Evolutionary conservation across 2,113 vertebrate genomes (phyloP), one percentile per base, ranked within the genome.

Genomic region (Oryzias woworae): DNA sequence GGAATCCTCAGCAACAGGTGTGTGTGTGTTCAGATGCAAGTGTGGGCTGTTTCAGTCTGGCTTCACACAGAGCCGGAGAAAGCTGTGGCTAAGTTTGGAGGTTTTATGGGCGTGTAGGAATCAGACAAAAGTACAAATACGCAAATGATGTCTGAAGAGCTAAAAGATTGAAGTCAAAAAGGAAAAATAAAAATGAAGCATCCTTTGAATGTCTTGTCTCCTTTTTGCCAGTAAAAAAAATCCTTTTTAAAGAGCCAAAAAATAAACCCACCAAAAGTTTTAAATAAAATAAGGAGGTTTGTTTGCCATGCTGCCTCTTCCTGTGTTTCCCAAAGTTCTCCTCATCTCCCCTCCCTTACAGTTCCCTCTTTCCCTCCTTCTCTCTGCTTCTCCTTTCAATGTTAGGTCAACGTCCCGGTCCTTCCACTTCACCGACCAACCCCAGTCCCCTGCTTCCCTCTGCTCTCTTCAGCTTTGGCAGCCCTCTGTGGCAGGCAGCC

Each of bases 1-100:
- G 71, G 61, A 81, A 77, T 73, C 83, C 82, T 85, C 55, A 26
- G 67, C 80, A 77, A 80, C 75, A 84, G 81, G 86, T 83, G 75
- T 88, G 80, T 55, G 53, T 58, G 48, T 52, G 62, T 53, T 18
- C 59, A 16, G 36, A 26, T 58, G 64, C 66, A 69, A 69, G 14
- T 63, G 41, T 51, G 43, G 60, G 58, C 78, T 66, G 60, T 75
- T 4, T 72, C 16, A 68, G 77, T 77, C 59, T 63, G 26, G 68
- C 53, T 58, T 43, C 44, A 50, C 22, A 28, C 26, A 28, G 26
- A 58, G 49, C 22, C 52, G 56, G 13, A 47, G 28, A 52, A 47
- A 55, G 63, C 52, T 53, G 64, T 17, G 4, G 48, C 54, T 68
- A 63, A 52, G 28, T 74, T 65, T 76, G 75, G 69, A 74, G 41